A percentile compares a stretch with the other conserved stretches of the same genome.
These are phyloP conservation scores for Drosophila parabipectinata DNA, from an alignment of 1,140 invertebrate species.

Conservation along the genomic window DNA sequence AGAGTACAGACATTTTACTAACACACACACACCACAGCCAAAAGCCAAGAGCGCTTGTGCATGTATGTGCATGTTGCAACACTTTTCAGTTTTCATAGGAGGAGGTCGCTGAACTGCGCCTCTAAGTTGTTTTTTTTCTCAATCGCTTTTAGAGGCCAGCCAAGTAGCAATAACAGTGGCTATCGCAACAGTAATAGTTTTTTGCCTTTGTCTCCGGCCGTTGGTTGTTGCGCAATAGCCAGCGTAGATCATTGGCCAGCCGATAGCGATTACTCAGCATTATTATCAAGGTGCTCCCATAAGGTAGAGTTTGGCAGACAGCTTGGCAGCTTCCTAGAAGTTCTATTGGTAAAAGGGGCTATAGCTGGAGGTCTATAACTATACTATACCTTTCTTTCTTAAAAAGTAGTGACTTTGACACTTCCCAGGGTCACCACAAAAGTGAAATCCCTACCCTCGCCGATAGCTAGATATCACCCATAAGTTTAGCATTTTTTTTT, in stretches of 20 bases:
- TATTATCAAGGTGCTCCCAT: constrained; percentile 19
- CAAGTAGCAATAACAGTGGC: constrained; percentile 20
- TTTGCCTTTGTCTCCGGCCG: constrained; percentile 21
- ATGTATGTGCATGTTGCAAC: constrained; percentile 55
- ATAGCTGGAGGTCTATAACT: too few relatives aligned
- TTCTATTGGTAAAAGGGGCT: too few relatives aligned
- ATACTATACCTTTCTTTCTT: too few relatives aligned
- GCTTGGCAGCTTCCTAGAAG: constrained; percentile 16
- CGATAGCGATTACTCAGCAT: constrained; percentile 42
- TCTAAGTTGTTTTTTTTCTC: constrained; percentile 26
- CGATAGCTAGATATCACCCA: constrained; percentile 11
- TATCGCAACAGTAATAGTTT: constrained; percentile 56
- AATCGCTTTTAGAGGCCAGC: constrained; percentile 67
- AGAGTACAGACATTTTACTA: constrained; percentile 12
- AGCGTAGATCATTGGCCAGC: constrained; percentile 65
- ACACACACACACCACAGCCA: constrained; percentile 17
- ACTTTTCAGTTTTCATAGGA: constrained; percentile 29
- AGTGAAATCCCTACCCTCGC: constrained; percentile 8
- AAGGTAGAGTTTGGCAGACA: constrained; percentile 37
- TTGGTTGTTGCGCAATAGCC: constrained; percentile 72
- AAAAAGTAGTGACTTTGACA: constrained; percentile 9
- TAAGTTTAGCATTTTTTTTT: too few relatives aligned
- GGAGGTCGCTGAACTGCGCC: constrained; percentile 72
- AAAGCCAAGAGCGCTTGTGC: neutral
- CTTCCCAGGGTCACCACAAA: constrained; percentile 13